Conservation (phyloP, 2,888 invertebrate species). For the Microdon myrmicae region DNA sequence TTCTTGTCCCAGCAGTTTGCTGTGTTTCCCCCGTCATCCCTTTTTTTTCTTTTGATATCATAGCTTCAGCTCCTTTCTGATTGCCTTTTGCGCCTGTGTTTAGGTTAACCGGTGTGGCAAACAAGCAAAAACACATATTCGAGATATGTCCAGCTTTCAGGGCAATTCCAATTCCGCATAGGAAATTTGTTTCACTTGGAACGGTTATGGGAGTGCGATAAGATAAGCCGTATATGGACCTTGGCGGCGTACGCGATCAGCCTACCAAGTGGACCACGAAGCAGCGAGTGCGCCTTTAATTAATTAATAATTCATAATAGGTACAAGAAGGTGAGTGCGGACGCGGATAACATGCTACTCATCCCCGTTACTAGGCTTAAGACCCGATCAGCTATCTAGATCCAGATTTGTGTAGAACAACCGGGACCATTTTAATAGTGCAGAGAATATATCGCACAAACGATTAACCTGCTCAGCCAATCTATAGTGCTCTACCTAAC, state of each 20-base stretch:
- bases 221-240: conserved; percentile 46
- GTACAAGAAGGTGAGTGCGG: conserved; percentile 25
- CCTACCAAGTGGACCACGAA: conserved; percentile 14
- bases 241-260: conserved; percentile 37
- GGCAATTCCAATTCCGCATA: conserved; percentile 46
- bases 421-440: conserved; percentile 35
- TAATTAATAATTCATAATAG: conserved; percentile 52
- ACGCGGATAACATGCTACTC: conserved; percentile 35
- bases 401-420: conserved; percentile 36
- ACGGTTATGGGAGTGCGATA: conserved; percentile 53
- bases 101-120: conserved; percentile 18
- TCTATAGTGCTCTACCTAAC: conserved; percentile 32
- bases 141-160: conserved; percentile 40
- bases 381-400: no score
- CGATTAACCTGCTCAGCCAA: conserved; percentile 41
- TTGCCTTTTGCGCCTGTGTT: conserved; percentile 46
- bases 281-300: conserved; percentile 47
- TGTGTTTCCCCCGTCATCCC: conserved; percentile 3
- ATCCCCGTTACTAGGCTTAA: conserved; percentile 35
- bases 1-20: conserved; percentile 28
- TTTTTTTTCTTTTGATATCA: conserved; percentile 10
- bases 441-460: conserved; percentile 47
- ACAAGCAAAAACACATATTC: conserved; percentile 12
- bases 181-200: conserved; percentile 50
- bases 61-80: conserved; percentile 35